Conservation (phyloP, 1,140 invertebrate species). For the Chionoecetes opilio region DNA sequence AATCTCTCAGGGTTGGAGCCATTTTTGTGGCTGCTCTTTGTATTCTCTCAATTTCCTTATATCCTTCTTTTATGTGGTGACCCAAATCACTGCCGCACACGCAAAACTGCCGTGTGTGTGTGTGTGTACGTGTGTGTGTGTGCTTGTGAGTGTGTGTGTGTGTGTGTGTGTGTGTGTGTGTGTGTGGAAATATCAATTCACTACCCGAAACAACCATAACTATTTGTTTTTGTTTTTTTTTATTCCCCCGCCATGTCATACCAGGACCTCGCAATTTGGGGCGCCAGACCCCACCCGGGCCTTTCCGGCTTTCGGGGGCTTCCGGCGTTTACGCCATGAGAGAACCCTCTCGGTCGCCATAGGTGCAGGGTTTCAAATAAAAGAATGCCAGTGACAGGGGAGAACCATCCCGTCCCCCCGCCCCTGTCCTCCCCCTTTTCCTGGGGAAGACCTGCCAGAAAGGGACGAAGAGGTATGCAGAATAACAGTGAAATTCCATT, state of each 20-base stretch:
- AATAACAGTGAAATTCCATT: not conserved
- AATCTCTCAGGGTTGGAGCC: no score
- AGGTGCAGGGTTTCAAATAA: conserved; percentile 93
- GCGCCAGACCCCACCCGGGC: conserved; percentile 88
- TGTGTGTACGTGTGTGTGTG: no score
- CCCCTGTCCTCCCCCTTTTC: conserved; percentile 25
- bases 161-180: no score
- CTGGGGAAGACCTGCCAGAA: not conserved
- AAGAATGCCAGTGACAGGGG: not conserved
- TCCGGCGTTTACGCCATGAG: conserved; percentile 94
- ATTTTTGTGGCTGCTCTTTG: no score
- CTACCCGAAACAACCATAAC: no score
- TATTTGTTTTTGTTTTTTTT: no score
- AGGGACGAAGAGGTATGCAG: not conserved
- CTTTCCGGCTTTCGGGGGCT: conserved; percentile 91
- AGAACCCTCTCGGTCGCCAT: conserved; percentile 97
- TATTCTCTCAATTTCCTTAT: no score
- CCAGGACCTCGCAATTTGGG: conserved; percentile 53
- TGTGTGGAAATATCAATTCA: no score
- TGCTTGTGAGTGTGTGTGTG: no score
- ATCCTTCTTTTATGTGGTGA: no score
- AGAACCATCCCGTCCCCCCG: not conserved
- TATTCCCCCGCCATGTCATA: not conserved
- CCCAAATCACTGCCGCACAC: no score
- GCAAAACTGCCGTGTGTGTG: no score